Evolutionary conservation across 2,888 invertebrate genomes (phyloP), one percentile per base, ranked within the genome.

Genomic region (Nemapogon koenigi): DNA sequence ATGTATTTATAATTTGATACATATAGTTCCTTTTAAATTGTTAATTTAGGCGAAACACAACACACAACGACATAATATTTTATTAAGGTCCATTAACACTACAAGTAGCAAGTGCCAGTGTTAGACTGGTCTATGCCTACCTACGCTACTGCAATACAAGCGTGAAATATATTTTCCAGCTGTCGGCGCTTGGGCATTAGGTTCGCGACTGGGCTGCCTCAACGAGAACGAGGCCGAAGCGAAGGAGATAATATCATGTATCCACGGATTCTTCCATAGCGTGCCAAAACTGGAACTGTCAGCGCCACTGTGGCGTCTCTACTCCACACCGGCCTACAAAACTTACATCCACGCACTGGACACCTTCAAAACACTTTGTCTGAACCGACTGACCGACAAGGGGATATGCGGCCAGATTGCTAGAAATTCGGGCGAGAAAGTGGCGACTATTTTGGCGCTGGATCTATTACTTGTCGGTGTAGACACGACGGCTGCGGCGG

Each of bases 401-500:
- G 76, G 76, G 11, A 59, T 73, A 37, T 78, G 76, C 43, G 67
- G 70, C n/a, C 55, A 69, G 43, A 67, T 76, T 42, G 66, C 73
- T 1, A 58, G 62, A 45, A 50, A 42, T 28, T 68, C 51, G 25
- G 76, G 75, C 3, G 59, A 62, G 35, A 72, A 73, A 46, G 66
- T 68, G 39, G 87, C 90, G 8, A 84, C 87, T 4, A 86, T 91
- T 42, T 70, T 92, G 44, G 87, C 90, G 4, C 59, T 91, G 41
- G 91, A 91, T 59, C 72, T 92, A 45, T 81, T 92, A 47, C 70
- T 89, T 13, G 92, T 92, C 43, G 92, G 91, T 8, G 86, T 92
- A 1, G 90, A 90, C 56, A 91, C 92, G 71, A 90, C 90, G 3
- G 89, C 90, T 0, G 88, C 89, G 25, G 88, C 89, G 3, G 82